Evolutionary conservation across 92 coral and sea anemone species (phyloP).

Genomic region (Desmophyllum pertusum): DNA sequence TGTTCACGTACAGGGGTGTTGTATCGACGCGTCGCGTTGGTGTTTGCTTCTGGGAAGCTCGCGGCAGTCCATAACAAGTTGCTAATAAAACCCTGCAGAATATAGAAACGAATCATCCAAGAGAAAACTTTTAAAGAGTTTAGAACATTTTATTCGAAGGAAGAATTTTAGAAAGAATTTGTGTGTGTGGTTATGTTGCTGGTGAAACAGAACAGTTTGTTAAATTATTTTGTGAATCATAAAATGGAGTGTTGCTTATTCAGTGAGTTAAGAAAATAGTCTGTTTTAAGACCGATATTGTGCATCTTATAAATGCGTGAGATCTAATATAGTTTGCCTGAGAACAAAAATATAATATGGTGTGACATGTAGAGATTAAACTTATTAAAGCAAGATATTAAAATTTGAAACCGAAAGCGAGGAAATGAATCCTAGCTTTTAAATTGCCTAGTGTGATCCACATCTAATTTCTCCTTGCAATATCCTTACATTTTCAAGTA

Average conservation of each 20-base stretch:
- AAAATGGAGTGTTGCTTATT: neutral
- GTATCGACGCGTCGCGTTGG: neutral
- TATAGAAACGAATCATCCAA: neutral
- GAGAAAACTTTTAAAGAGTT: neutral
- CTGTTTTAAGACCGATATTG: neutral
- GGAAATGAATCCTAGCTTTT: too few relatives aligned
- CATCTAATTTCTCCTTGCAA: neutral
- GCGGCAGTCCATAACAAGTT: neutral
- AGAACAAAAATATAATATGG: neutral
- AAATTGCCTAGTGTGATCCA: neutral
- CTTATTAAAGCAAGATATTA: too few relatives aligned
- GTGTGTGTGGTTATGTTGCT: neutral
- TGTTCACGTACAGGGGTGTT: neutral
- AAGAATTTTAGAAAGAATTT: neutral
- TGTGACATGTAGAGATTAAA: neutral
- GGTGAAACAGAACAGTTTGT: neutral
- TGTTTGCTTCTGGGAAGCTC: neutral
- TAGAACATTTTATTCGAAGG: neutral
- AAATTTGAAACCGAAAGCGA: neutral
- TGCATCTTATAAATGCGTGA: too few relatives aligned
- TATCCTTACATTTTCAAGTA: too few relatives aligned
- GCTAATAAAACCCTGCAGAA: neutral
- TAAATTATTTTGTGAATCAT: neutral
- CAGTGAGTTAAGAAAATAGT: neutral
- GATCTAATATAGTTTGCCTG: too few relatives aligned